Percentiles rank a stretch among this genome's conserved stretches.
Evolutionary conservation across 2,888 invertebrate species (phyloP).

Genomic region (Chrysolina oricalcia): DNA sequence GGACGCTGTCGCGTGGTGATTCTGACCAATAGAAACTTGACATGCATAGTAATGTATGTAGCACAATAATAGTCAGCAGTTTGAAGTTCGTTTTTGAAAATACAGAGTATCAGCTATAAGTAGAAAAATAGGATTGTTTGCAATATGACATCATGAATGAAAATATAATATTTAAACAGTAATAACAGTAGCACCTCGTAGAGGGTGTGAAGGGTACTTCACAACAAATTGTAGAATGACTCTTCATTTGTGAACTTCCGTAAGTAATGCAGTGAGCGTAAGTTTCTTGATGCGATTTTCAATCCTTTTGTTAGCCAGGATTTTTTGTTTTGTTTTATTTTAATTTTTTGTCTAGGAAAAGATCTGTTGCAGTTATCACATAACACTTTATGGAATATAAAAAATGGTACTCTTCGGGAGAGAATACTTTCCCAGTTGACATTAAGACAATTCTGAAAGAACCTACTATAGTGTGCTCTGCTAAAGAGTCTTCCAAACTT

Average conservation of each 20-base stretch:
- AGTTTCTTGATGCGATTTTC: not conserved
- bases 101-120: no score
- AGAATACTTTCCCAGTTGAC: not conserved
- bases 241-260: not conserved
- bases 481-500: slow-evolving; percentile 17
- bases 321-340: slow-evolving; percentile 16
- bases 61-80: no score
- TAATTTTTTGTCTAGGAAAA: slow-evolving; percentile 20
- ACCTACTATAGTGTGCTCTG: slow-evolving; percentile 23
- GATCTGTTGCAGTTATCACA: not conserved
- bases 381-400: not conserved
- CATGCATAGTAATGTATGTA: no score
- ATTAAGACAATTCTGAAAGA: slow-evolving; percentile 18
- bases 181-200: no score
- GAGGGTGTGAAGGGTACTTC: no score
- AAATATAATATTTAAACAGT: no score
- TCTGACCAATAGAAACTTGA: no score
- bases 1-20: no score
- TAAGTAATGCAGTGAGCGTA: slow-evolving; percentile 14
- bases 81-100: no score
- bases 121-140: no score
- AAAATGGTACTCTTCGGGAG: not conserved
- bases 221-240: not conserved
- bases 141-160: no score
- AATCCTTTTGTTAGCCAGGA: not conserved